These are phyloP conservation scores for Neodon shergylaensis DNA, from an alignment of 2,113 vertebrate species.

Conservation along the genomic window DNA sequence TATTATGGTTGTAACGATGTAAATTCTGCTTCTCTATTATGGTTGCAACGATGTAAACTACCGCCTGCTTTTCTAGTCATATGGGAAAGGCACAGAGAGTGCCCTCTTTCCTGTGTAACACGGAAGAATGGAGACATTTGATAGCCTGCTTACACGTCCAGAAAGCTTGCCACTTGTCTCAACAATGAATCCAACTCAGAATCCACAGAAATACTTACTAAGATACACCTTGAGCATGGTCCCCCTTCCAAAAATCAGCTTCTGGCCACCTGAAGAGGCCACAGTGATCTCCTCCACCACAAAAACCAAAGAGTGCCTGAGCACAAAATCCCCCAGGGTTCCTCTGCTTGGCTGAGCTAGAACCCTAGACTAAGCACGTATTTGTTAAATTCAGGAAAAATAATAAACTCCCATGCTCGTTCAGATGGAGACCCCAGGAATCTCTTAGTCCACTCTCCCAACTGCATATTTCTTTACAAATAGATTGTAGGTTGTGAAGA, in stretches of 20 bases:
- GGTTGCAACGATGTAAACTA: neutral
- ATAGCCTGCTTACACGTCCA: neutral
- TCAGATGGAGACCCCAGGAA: neutral
- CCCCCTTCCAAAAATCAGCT: slow-evolving; percentile 65
- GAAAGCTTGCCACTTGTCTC: neutral
- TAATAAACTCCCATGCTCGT: neutral
- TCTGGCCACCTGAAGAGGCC: neutral
- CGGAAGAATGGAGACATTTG: neutral
- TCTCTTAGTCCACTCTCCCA: neutral
- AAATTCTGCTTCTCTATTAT: neutral
- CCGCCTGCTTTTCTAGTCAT: neutral
- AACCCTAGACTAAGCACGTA: neutral
- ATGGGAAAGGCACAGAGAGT: neutral
- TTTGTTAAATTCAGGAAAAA: slow-evolving; percentile 40
- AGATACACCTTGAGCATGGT: slow-evolving; percentile 63
- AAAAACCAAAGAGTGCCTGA: slow-evolving; percentile 69
- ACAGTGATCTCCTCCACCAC: slow-evolving; percentile 70
- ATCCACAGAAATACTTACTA: slow-evolving; percentile 64
- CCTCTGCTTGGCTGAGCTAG: slow-evolving; percentile 8
- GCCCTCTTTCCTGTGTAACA: neutral
- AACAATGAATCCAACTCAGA: slow-evolving; percentile 42
- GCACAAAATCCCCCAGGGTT: neutral
- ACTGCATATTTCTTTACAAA: neutral
- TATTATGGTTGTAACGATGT: neutral
- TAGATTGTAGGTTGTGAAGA: neutral